Percentiles rank a stretch among this genome's conserved stretches.
Evolutionary conservation across 1,140 invertebrate species (phyloP).

Genomic region (Papilio xuthus): DNA sequence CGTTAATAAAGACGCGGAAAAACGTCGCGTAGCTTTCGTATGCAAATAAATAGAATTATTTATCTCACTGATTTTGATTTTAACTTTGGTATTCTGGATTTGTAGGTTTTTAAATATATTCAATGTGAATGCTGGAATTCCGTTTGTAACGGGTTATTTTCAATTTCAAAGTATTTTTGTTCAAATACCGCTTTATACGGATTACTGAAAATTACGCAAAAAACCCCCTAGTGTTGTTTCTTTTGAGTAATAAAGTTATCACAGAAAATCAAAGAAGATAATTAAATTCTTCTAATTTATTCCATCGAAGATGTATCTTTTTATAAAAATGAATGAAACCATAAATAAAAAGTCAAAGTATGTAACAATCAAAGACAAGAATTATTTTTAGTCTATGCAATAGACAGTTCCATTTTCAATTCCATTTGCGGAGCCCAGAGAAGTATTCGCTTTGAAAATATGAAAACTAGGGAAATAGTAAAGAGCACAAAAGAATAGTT

Average conservation of each 20-base stretch:
- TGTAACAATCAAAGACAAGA: background rate
- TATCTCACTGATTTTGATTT: conserved; percentile 12
- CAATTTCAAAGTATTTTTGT: background rate
- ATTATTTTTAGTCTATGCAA: conserved; percentile 7
- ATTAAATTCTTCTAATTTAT: background rate
- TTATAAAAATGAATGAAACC: background rate
- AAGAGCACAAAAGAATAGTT: conserved; percentile 31
- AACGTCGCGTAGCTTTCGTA: conserved; percentile 24
- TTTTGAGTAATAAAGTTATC: background rate
- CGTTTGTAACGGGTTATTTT: background rate
- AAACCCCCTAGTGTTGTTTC: background rate
- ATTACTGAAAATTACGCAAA: background rate
- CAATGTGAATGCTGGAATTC: background rate
- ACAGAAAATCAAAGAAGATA: background rate
- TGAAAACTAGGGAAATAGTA: conserved; percentile 30
- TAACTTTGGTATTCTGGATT: background rate
- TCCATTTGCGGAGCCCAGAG: conserved; percentile 13
- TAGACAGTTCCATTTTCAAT: conserved; percentile 30
- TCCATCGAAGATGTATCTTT: background rate
- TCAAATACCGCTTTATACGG: background rate
- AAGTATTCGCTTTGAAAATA: conserved; percentile 31
- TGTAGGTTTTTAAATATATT: background rate
- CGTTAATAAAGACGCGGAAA: conserved; percentile 30
- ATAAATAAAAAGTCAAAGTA: background rate
- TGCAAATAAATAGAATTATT: conserved; percentile 20